phyloP scores from a whole-genome alignment of 2,797 vertebrate genomes.

The Centropyge bicolor region DNA sequence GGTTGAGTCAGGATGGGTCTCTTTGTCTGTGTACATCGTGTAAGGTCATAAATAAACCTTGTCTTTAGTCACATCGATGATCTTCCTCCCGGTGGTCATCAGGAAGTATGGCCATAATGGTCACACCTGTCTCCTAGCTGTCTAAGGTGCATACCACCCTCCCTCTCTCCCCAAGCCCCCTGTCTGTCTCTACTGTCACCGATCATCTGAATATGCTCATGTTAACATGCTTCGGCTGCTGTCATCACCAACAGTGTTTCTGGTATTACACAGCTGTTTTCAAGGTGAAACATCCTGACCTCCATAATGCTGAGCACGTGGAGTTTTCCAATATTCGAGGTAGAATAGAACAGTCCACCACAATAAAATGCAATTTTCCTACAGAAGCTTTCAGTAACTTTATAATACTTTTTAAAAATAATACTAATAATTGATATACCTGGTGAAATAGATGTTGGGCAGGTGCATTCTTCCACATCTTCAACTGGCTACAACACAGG shows the following conservation, averaged over 20 bases:
- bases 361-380: not conserved
- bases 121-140: not conserved
- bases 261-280: not conserved
- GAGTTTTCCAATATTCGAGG: too few relatives aligned
- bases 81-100: not conserved
- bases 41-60: not conserved
- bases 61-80: not conserved
- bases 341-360: not conserved
- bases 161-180: not conserved
- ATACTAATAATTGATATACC: constrained; percentile 74
- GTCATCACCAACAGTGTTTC: not conserved
- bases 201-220: not conserved
- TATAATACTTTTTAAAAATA: too few relatives aligned
- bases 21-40: not conserved
- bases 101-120: not conserved
- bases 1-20: not conserved
- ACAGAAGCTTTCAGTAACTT: not conserved
- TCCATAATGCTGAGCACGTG: not conserved
- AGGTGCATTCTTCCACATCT: constrained; percentile 80
- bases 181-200: not conserved
- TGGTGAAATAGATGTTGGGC: constrained; percentile 78
- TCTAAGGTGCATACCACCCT: not conserved
- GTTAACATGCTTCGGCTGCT: not conserved
- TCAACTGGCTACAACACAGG: constrained; percentile 83
- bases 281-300: not conserved